These are phyloP conservation scores for Procambarus clarkii DNA, from an alignment of 1,140 invertebrate genomes.

Conservation along the genomic window DNA sequence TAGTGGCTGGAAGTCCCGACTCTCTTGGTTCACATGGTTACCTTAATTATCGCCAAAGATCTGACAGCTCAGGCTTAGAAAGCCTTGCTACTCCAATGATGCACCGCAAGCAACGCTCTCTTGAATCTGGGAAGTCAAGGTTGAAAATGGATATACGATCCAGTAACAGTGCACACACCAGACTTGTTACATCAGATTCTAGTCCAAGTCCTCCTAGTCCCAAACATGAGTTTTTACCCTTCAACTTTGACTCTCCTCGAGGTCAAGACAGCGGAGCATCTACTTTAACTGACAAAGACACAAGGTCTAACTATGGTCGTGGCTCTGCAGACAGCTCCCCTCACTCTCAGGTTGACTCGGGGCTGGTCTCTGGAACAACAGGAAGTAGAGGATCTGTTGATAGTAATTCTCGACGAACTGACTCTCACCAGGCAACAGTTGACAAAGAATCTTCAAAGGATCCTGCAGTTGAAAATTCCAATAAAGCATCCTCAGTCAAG, in stretches of 20 bases:
- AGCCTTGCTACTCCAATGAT: conserved; percentile 74
- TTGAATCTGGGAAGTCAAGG: conserved; percentile 69
- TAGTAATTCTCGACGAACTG: conserved; percentile 58
- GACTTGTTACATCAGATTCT: conserved; percentile 71
- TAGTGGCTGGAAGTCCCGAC: conserved; percentile 57
- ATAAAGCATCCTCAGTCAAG: conserved; percentile 36
- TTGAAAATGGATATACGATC: conserved; percentile 42
- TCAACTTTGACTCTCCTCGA: conserved; percentile 65
- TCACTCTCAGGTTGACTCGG: conserved; percentile 74
- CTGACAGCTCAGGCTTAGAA: conserved; percentile 72
- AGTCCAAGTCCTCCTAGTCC: conserved; percentile 72
- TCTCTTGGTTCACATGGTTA: conserved; percentile 52
- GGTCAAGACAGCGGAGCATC: conserved; percentile 71
- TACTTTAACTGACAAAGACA: conserved; percentile 72
- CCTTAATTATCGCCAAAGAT: conserved; percentile 56
- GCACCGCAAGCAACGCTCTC: conserved; percentile 73
- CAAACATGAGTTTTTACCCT: conserved; percentile 68
- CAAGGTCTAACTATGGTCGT: conserved; percentile 64
- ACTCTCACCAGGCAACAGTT: conserved; percentile 24
- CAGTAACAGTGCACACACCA: conserved; percentile 69
- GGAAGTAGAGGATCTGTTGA: conserved; percentile 73
- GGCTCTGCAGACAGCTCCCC: conserved; percentile 73
- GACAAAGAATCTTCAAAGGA: conserved; percentile 41
- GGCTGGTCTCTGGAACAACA: conserved; percentile 73
- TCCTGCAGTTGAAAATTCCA: conserved; percentile 31